Evolutionary conservation across 1,140 invertebrate genomes (phyloP).

Genomic region (Leptopilina boulardi): DNA sequence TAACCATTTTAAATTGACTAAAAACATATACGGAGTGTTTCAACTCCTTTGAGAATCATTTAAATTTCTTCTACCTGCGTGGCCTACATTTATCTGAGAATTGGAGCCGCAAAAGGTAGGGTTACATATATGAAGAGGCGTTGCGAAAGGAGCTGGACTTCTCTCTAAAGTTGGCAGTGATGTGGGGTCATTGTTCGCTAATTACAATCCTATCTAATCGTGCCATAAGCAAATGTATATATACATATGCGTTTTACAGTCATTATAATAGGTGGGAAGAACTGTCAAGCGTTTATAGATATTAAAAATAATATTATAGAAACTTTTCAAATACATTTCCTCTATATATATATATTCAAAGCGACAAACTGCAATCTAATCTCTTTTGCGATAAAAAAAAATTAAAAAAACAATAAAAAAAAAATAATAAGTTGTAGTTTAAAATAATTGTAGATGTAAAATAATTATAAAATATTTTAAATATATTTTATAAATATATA

Average conservation of each 20-base stretch:
- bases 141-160: constrained; percentile 49
- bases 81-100: constrained; percentile 30
- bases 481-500: too few relatives aligned
- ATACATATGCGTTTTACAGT: constrained; percentile 50
- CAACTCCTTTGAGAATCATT: background rate
- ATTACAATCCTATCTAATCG: constrained; percentile 64
- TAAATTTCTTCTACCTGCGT: constrained; percentile 22
- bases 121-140: constrained; percentile 34
- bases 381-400: too few relatives aligned
- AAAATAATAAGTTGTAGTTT: too few relatives aligned
- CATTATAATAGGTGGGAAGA: constrained; percentile 41
- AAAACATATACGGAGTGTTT: background rate
- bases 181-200: constrained; percentile 60
- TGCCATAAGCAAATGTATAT: constrained; percentile 47
- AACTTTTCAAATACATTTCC: too few relatives aligned
- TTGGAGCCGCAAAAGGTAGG: constrained; percentile 25
- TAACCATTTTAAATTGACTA: background rate
- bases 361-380: too few relatives aligned
- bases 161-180: constrained; percentile 31
- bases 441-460: too few relatives aligned
- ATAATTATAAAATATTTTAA: too few relatives aligned
- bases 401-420: too few relatives aligned
- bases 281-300: background rate
- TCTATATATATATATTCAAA: too few relatives aligned
- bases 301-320: background rate